Base-by-base conservation (phyloP, 2,113 vertebrate species). In the Elaphurus davidianus region DNA sequence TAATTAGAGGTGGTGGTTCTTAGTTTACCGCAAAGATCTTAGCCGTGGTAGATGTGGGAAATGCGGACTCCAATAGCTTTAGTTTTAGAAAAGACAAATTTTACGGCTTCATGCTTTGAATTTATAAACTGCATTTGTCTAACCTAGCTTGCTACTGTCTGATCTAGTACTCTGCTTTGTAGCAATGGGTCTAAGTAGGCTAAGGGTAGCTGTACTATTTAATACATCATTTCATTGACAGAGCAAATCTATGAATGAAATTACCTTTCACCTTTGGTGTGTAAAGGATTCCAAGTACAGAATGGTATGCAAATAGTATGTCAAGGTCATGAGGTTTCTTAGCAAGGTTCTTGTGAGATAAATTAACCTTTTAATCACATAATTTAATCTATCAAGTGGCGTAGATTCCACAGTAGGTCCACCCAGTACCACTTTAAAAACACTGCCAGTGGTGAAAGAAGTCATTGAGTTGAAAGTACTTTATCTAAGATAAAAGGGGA, bases 1-100 rank as follows among this genome's bases (percentile, higher is more conserved):
- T 96, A 92, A 81, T 87, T 96, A 83, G 71, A 98, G 89, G 94
- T 85, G 47, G 85, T 23, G 1, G 95, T 96, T 97, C 97, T 98
- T 84, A n/a, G 28, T 93, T 94, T 89, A 91, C 89, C 89, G 88
- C 64, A 47, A 40, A 47, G 90, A 64, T 57, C 47, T 93, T 92
- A 84, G 94, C 92, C 95, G 95, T 98, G 88, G 60, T 47, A 57
- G 84, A 93, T 81, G 74, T 94, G 94, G 96, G 57, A 98, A 96
- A 1, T 64, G 94, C 87, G 88, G 0, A 17, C 93, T 98, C 96
- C 88, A 90, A 94, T n/a, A 59, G 16, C 62, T 19, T 13, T 3
- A 43, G 67, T 74, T 97, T 94, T 94, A 94, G 88, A 97, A 96
- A 98, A 98, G 94, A 43, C 74, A 92, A 78, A 27, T 85, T 84